These are phyloP conservation scores for Hystrix brachyura DNA, from an alignment of 2,113 vertebrate genomes.

Conservation along the genomic window DNA sequence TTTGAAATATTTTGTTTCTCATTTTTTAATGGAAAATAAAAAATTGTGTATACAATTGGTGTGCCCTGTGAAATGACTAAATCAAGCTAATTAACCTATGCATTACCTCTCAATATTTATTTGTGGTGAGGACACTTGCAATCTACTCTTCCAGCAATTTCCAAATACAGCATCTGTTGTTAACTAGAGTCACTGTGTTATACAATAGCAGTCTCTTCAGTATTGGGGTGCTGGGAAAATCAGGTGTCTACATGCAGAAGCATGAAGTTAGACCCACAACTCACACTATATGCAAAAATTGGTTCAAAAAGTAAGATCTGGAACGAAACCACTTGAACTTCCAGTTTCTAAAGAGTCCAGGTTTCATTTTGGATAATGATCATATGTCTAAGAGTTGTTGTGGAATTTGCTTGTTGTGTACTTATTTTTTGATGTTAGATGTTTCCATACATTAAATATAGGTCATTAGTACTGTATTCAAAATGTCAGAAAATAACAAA, in stretches of 20 bases:
- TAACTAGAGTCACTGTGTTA: neutral
- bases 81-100: neutral
- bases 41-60: neutral
- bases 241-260: neutral
- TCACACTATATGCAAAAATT: neutral
- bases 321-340: neutral
- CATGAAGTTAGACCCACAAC: neutral
- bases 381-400: neutral
- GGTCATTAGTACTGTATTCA: neutral
- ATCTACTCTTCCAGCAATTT: neutral
- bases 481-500: neutral
- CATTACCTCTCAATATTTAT: neutral
- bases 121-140: neutral
- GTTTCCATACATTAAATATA: neutral
- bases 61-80: neutral
- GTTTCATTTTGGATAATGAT: neutral
- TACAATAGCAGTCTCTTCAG: neutral
- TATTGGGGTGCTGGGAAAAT: neutral
- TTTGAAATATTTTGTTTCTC: neutral
- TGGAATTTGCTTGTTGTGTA: neutral
- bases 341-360: neutral
- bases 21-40: neutral
- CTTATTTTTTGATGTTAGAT: neutral
- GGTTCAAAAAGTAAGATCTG: neutral
- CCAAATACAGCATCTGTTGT: neutral